Percentiles rank a stretch among this genome's conserved stretches.
phyloP scores from a whole-genome alignment of 53 echinoderm and acorn worm species.

The Mesocentrotus franciscanus region DNA sequence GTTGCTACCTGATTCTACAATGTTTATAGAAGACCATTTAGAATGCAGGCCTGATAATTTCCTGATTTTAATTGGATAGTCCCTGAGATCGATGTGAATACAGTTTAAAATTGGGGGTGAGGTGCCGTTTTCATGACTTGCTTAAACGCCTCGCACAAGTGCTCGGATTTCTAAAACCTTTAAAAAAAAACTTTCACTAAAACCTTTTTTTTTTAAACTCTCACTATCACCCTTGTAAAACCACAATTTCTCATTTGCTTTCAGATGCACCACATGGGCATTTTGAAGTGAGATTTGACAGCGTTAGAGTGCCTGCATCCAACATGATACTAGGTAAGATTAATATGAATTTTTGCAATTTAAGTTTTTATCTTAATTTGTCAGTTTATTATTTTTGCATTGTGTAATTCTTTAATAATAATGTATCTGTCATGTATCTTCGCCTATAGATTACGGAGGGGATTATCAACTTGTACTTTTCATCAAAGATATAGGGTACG shows the following conservation, averaged over 20 bases:
- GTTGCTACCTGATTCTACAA: not conserved
- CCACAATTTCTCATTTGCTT: not conserved
- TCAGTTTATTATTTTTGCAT: not conserved
- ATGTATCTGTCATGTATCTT: not conserved
- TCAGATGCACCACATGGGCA: slow-evolving; percentile 99
- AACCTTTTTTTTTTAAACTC: too few species aligned
- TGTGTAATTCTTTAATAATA: not conserved
- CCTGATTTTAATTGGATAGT: too few species aligned
- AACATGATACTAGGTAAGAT: slow-evolving; percentile 90
- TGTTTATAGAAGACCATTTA: not conserved
- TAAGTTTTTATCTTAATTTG: not conserved
- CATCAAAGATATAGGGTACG: too few species aligned
- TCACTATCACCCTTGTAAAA: too few species aligned
- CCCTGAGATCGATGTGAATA: too few species aligned
- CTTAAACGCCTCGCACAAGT: too few species aligned
- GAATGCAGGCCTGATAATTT: not conserved
- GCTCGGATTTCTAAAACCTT: too few species aligned
- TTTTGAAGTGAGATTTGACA: slow-evolving; percentile 89
- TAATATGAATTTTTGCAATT: not conserved
- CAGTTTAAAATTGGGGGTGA: too few species aligned
- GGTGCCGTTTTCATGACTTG: too few species aligned
- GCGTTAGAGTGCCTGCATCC: slow-evolving; percentile 89
- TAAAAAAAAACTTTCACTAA: too few species aligned
- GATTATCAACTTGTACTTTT: too few species aligned
- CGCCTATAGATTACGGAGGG: too few species aligned